Conservation (phyloP, 1,140 invertebrate genomes). For the Dryas iulia region DNA sequence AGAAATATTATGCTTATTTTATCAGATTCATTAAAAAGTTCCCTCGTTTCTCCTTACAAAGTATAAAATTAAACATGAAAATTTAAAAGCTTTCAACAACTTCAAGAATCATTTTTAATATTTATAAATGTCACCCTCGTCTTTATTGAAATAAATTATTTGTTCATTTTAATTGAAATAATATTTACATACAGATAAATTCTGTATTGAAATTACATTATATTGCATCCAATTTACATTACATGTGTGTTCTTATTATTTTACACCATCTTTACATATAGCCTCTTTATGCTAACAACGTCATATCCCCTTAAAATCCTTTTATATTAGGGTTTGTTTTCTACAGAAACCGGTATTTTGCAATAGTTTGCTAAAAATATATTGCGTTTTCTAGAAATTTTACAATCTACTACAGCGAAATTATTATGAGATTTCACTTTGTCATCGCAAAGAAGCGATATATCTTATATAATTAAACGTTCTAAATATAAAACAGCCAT, state of each 20-base stretch:
- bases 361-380: too few species aligned
- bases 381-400: too few species aligned
- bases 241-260: neutral
- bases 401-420: too few species aligned
- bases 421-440: too few species aligned
- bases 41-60: neutral
- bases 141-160: neutral
- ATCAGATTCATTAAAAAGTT: neutral
- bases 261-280: neutral
- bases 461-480: too few species aligned
- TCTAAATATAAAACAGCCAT: too few species aligned
- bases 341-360: too few species aligned
- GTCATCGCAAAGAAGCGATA: too few species aligned
- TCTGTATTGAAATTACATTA: neutral
- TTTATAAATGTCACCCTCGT: slow-evolving; percentile 1
- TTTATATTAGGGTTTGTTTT: too few species aligned
- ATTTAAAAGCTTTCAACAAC: slow-evolving; percentile 1
- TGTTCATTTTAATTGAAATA: neutral
- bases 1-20: neutral
- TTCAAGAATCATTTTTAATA: neutral
- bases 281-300: too few species aligned
- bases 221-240: neutral
- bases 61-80: slow-evolving; percentile 2
- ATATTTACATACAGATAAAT: neutral
- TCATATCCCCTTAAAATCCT: too few species aligned